phyloP scores from a whole-genome alignment of 2,888 invertebrate species.

The Dryococelus australis region DNA sequence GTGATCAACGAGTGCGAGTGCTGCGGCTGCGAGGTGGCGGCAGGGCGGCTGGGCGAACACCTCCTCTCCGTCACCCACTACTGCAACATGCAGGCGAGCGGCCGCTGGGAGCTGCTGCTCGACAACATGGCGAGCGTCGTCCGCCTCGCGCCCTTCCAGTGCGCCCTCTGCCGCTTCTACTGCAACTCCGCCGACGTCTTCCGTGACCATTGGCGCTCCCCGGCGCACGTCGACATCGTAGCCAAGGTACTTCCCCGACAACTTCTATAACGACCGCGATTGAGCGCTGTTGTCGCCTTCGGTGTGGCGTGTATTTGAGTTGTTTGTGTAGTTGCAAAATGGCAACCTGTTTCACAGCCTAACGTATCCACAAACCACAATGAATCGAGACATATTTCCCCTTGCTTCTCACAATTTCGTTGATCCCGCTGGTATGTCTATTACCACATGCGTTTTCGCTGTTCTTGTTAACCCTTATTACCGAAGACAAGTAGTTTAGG shows the following conservation, averaged over 20 bases:
- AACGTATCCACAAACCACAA: too few relatives aligned
- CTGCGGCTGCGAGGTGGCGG: slow-evolving; percentile 73
- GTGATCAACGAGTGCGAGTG: slow-evolving; percentile 65
- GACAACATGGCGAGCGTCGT: slow-evolving; percentile 81
- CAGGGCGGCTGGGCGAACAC: slow-evolving; percentile 80
- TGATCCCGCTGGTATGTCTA: too few relatives aligned
- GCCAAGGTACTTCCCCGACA: slow-evolving; percentile 52
- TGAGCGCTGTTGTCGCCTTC: background rate
- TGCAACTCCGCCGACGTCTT: slow-evolving; percentile 78
- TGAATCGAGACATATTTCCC: too few relatives aligned
- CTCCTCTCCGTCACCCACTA: slow-evolving; percentile 87
- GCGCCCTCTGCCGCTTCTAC: slow-evolving; percentile 84
- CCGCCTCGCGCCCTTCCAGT: slow-evolving; percentile 85
- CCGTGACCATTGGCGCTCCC: slow-evolving; percentile 76
- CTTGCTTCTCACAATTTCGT: too few relatives aligned
- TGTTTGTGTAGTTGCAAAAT: too few relatives aligned
- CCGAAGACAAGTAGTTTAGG: too few relatives aligned
- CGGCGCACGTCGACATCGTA: slow-evolving; percentile 65
- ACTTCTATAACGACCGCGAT: background rate
- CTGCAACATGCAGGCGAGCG: slow-evolving; percentile 67
- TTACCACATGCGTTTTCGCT: too few relatives aligned
- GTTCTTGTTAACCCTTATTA: too few relatives aligned
- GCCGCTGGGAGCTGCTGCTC: slow-evolving; percentile 64
- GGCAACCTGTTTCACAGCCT: too few relatives aligned
- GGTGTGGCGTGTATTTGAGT: too few relatives aligned